These are phyloP conservation scores for Charaxes varanes DNA, from an alignment of 1,140 invertebrate genomes.

Conservation along the genomic window DNA sequence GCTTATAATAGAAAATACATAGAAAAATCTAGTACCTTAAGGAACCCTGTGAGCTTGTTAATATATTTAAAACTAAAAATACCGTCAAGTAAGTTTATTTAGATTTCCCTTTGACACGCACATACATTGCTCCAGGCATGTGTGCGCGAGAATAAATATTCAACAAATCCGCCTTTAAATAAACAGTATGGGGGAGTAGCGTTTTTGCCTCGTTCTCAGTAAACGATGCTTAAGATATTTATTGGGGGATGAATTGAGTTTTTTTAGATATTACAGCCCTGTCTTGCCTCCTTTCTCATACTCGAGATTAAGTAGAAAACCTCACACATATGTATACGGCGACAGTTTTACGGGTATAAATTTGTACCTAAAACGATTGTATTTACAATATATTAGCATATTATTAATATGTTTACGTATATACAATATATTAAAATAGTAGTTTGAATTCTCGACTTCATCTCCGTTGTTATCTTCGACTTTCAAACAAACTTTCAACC, in stretches of 20 bases:
- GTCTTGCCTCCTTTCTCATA: slow-evolving; percentile 22
- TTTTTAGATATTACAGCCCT: slow-evolving; percentile 46
- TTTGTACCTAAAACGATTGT: no score
- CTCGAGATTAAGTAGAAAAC: slow-evolving; percentile 12
- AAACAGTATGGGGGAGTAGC: slow-evolving; percentile 63
- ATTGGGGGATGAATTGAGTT: slow-evolving; percentile 62
- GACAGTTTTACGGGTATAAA: neutral
- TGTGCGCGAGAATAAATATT: slow-evolving; percentile 61
- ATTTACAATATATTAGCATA: no score
- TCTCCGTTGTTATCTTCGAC: no score
- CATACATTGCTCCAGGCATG: slow-evolving; percentile 24
- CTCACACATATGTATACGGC: slow-evolving; percentile 8
- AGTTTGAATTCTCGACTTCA: no score
- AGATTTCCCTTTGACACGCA: slow-evolving; percentile 22
- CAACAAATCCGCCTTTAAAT: slow-evolving; percentile 69
- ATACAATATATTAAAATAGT: no score
- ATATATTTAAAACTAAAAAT: slow-evolving; percentile 5
- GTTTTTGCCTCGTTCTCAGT: slow-evolving; percentile 63
- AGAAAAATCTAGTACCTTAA: no score
- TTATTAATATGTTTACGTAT: no score
- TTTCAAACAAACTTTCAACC: no score
- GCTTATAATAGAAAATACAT: no score
- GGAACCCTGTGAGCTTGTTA: no score
- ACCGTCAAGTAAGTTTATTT: slow-evolving; percentile 11
- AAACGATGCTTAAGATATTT: slow-evolving; percentile 72